Evolutionary conservation across 2,888 invertebrate genomes (phyloP).

Genomic region (Xestia c-nigrum): DNA sequence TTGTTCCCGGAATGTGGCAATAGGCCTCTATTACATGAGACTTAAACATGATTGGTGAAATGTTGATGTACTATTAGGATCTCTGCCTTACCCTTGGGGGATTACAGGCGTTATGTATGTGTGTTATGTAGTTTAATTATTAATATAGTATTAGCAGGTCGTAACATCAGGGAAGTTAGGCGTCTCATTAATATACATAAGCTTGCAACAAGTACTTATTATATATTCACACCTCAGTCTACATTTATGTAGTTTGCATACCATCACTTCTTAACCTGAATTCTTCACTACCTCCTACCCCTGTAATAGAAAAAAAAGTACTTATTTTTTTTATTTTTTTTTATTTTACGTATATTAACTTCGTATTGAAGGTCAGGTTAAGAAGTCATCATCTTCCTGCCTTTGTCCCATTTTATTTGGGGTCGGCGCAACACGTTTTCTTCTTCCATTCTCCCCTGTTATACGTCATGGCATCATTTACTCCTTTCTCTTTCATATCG

Average conservation of each 20-base stretch:
- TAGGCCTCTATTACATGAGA: background rate
- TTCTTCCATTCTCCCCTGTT: no score
- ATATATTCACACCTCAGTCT: background rate
- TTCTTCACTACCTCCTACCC: background rate
- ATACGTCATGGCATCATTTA: no score
- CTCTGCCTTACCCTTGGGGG: background rate
- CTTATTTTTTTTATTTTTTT: no score
- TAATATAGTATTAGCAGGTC: background rate
- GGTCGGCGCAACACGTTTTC: no score
- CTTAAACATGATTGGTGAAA: background rate
- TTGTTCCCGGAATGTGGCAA: background rate
- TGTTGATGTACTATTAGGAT: background rate
- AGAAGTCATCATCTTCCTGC: no score
- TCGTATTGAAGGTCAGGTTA: no score
- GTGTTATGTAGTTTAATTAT: background rate
- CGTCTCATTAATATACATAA: constrained; percentile 8
- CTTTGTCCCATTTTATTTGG: no score
- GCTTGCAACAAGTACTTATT: constrained; percentile 5
- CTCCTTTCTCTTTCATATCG: no score
- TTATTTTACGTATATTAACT: no score
- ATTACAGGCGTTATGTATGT: background rate
- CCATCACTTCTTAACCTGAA: background rate
- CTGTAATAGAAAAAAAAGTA: no score
- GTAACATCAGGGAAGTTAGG: background rate
- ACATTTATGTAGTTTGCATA: background rate